phyloP scores from a whole-genome alignment of 2,888 invertebrate species.

The Parnassius glacialis region DNA sequence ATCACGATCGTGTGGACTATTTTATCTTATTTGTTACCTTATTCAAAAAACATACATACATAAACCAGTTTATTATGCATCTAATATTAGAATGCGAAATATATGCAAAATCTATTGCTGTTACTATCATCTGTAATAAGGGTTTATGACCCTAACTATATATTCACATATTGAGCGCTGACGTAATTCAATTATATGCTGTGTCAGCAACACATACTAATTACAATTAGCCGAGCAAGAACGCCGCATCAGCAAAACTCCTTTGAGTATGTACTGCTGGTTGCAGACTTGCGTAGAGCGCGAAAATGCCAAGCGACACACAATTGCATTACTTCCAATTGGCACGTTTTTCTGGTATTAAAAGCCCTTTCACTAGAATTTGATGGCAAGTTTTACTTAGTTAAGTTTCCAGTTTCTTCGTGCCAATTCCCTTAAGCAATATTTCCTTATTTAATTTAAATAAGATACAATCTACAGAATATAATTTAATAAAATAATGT shows the following conservation, averaged over 20 bases:
- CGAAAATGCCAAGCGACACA: conserved; percentile 16
- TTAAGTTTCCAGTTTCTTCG: too few species aligned
- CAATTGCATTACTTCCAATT: conserved; percentile 20
- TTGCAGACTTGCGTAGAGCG: conserved; percentile 2
- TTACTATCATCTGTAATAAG: conserved; percentile 6
- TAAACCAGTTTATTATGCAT: not conserved
- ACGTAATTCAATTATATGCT: conserved; percentile 15
- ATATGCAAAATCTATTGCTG: not conserved
- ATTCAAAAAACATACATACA: too few species aligned
- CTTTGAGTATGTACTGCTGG: conserved; percentile 17
- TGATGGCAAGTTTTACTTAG: too few species aligned
- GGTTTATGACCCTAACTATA: conserved; percentile 4
- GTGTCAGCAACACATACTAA: conserved; percentile 18
- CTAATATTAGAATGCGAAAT: not conserved
- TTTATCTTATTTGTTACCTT: too few species aligned
- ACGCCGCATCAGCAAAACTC: conserved; percentile 25
- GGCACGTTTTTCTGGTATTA: conserved; percentile 12
- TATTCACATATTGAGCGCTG: conserved; percentile 12
- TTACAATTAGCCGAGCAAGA: conserved; percentile 24
- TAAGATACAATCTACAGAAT: too few species aligned
- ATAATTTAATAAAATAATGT: too few species aligned
- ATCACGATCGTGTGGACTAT: too few species aligned
- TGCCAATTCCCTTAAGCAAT: too few species aligned
- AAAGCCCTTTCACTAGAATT: conserved; percentile 1
- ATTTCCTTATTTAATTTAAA: too few species aligned